Evolutionary conservation across 2,888 invertebrate genomes (phyloP).

Genomic region (Drosophila kanekoi): DNA sequence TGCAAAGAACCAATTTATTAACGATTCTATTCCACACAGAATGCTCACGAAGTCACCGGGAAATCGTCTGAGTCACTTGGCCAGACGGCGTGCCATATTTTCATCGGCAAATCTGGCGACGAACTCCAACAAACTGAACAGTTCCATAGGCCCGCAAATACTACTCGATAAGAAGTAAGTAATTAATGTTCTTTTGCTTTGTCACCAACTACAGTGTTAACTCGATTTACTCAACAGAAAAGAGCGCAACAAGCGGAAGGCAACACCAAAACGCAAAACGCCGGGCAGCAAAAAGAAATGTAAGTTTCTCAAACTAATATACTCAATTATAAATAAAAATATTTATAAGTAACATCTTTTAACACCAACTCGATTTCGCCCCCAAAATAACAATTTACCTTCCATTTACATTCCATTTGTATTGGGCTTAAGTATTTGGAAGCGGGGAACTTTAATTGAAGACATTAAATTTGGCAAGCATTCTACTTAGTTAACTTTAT

Average conservation of each 20-base stretch:
- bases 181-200: background rate
- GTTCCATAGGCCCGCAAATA: conserved; percentile 81
- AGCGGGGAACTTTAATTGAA: too few relatives aligned
- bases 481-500: too few relatives aligned
- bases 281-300: conserved; percentile 86
- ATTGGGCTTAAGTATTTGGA: background rate
- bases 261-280: conserved; percentile 86
- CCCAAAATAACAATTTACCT: background rate
- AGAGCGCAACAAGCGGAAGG: conserved; percentile 78
- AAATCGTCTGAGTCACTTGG: conserved; percentile 91
- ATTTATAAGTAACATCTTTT: too few relatives aligned
- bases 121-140: conserved; percentile 83
- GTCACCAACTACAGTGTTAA: background rate
- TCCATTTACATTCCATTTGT: background rate
- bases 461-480: too few relatives aligned
- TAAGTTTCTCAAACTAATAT: conserved; percentile 32
- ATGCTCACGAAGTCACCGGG: conserved; percentile 89
- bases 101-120: conserved; percentile 89
- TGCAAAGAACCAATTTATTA: background rate
- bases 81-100: conserved; percentile 90
- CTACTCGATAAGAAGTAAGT: conserved; percentile 81
- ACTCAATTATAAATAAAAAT: too few relatives aligned
- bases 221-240: conserved; percentile 60
- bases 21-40: conserved; percentile 51
- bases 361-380: too few relatives aligned